Evolutionary conservation across 2,797 vertebrate species (phyloP), one percentile per base, ranked within the genome.

Genomic region (Esox lucius): DNA sequence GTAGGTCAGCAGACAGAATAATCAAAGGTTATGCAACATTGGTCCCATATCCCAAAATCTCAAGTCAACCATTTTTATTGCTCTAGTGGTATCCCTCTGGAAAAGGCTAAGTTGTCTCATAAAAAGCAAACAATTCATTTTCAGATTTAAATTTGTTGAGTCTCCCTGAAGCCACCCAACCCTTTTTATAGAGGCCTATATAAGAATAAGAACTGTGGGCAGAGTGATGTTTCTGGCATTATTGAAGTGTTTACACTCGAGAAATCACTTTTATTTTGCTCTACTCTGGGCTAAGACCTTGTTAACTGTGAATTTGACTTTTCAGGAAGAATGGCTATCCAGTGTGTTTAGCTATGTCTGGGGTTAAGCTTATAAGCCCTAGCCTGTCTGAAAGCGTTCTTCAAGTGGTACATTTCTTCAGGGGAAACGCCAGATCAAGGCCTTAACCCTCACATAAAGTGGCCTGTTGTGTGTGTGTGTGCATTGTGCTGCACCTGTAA

Each of bases 81-180:
- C 89, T 88, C 89, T 91, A 76, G 87, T 90, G 92, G 90, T 89
- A 87, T 89, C 83, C 88, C 82, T 88, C 82, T 86, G 87, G 83
- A 90, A 91, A 90, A 86, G 81, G 83, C 84, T n/a, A 78, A 83
- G 81, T 86, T 82, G 86, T 81, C 87, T 91, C 86, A 78, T 93
- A 90, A 94, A 93, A 68, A 64, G 68, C 33, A 68, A 79, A 62
- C 80, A 68, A 72, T 84, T 86, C 46, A 82, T 87, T 90, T 91
- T 91, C 76, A 76, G 85, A 90, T 91, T 93, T 85, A 85, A 90
- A 88, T 87, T 87, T 70, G 79, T 80, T 68, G 85, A 86, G 84
- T 70, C 9, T 85, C 81, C 78, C 61, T 74, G 83, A 88, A 78
- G 75, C 86, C 86, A 82, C 78, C 78, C 79, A 81, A 83, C 79